Conservation (phyloP, 1,140 invertebrate genomes). For the Drosophila melanica region DNA sequence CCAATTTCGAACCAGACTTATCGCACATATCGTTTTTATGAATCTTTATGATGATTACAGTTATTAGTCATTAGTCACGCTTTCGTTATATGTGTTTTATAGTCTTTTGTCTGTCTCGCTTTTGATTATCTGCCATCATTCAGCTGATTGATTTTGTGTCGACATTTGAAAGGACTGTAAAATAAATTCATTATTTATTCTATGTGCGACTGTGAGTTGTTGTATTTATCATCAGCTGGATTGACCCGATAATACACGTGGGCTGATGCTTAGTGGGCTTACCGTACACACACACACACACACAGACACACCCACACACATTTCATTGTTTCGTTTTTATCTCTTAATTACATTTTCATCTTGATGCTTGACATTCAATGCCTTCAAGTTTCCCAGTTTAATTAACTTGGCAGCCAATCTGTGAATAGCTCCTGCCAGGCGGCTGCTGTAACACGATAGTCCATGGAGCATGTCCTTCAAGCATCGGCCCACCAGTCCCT, state of each 20-base stretch:
- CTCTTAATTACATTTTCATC: conserved; percentile 80
- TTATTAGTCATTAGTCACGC: conserved; percentile 72
- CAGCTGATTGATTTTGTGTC: conserved; percentile 11
- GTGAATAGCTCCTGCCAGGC: conserved; percentile 14
- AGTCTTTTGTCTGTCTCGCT: conserved; percentile 8
- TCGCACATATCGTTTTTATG: conserved; percentile 45
- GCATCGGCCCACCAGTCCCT: background rate
- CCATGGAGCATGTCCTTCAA: conserved; percentile 19
- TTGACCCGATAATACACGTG: conserved; percentile 40
- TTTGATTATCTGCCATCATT: conserved; percentile 53
- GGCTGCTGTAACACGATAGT: conserved; percentile 6
- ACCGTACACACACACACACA: conserved; percentile 1
- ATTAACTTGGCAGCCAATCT: conserved; percentile 66
- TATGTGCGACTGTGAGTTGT: conserved; percentile 16
- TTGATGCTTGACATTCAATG: conserved; percentile 49
- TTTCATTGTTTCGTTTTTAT: conserved; percentile 70
- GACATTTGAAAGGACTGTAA: conserved; percentile 19
- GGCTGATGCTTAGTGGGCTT: conserved; percentile 4
- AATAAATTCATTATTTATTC: conserved; percentile 37
- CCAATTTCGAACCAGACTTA: conserved; percentile 30
- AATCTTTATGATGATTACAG: conserved; percentile 66
- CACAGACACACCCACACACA: background rate
- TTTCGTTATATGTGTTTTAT: conserved; percentile 33
- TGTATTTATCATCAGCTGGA: conserved; percentile 11
- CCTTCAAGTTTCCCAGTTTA: conserved; percentile 67